Evolutionary conservation across 2,113 vertebrate species (phyloP), one percentile per base, ranked within the genome.

Genomic region (Perognathus longimembris): DNA sequence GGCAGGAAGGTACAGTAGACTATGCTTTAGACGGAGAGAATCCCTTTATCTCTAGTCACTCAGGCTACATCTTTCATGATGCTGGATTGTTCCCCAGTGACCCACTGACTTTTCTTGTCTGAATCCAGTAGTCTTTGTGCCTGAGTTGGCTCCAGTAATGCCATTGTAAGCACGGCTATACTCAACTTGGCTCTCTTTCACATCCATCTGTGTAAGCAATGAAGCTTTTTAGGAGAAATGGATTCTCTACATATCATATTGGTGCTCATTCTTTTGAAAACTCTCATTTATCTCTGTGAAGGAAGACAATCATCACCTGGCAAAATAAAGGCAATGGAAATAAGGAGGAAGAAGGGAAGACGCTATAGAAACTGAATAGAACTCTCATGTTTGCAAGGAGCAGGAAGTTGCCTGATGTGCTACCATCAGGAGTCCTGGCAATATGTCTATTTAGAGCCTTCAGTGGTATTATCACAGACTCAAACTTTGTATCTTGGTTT

Each of bases 371-470:
- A 54, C 30, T 73, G 85, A 28, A 36, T n/a, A 63, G 40, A 90
- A 74, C 38, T 21, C 64, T 81, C 40, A 36, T 6, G 32, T 66
- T 45, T 81, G 28, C 74, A 24, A 15, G n/a, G 50, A 92, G 63
- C 81, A 71, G 50, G 57, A 90, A 69, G 45, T 28, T 12, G 28
- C 81, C 88, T 94, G 89, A 88, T 92, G 88, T n/a, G 93, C 10
- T 85, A 34, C 26, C 90, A 79, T 67, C 85, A 93, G 90, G 81
- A 71, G 79, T 90, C 61, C 45, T 92, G 88, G 64, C 83, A 82
- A 30, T 75, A 21, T 20, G 30, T 70, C 54, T 71, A 28, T n/a
- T 38, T 75, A 90, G 85, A 76, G 84, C 42, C 15, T 71, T 26
- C 63, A 45, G 22, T 69, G 40, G 34, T 11, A 54, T 38, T 74